Conservation (phyloP, 2,113 vertebrate genomes). For the Heloderma charlesbogerti region DNA sequence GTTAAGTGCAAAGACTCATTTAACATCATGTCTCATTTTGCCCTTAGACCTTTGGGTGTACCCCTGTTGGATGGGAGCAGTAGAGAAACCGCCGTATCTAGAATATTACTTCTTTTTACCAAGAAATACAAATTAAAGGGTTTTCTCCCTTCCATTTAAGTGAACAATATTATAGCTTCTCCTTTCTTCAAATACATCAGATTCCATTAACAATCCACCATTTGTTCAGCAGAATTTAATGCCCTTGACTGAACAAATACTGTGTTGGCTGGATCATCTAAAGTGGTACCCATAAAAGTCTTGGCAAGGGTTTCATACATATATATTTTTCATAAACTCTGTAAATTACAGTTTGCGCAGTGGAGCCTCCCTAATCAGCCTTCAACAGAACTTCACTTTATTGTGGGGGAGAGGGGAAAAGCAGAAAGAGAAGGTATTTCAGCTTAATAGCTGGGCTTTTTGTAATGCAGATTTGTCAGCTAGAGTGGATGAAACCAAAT, state of each 20-base stretch:
- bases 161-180: constrained; percentile 17
- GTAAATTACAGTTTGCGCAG: constrained; percentile 61
- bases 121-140: constrained; percentile 4
- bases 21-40: neutral
- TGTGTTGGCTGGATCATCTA: constrained; percentile 40
- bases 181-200: constrained; percentile 30
- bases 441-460: constrained; percentile 54
- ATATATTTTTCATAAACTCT: constrained; percentile 48
- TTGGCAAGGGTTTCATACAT: constrained; percentile 58
- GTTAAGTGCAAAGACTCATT: neutral
- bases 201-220: constrained; percentile 47
- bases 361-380: constrained; percentile 59
- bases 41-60: neutral
- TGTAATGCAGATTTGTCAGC: constrained; percentile 59
- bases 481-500: constrained; percentile 54
- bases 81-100: neutral
- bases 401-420: constrained; percentile 24
- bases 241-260: constrained; percentile 62
- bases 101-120: neutral
- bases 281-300: constrained; percentile 69
- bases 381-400: constrained; percentile 48
- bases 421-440: constrained; percentile 34
- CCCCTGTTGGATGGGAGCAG: neutral
- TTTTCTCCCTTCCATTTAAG: neutral
- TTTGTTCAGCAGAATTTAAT: constrained; percentile 59